Base-by-base conservation (phyloP, 2,888 invertebrate genomes). In the Drosophila vallismaia region DNA sequence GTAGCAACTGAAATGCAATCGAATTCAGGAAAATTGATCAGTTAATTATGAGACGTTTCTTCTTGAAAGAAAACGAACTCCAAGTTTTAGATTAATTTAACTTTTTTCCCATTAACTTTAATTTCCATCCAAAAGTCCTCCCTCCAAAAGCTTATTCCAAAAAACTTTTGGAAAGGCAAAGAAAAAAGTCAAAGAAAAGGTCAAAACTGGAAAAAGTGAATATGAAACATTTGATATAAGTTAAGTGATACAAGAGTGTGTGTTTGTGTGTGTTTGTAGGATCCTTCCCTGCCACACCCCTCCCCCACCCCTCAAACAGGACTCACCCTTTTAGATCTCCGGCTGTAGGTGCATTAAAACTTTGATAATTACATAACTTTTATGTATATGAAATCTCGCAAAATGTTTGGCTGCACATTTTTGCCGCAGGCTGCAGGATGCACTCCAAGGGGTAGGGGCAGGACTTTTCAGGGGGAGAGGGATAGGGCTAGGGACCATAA, bases 321-420 rank as follows among this genome's bases (percentile, higher is more conserved):
- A 48, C 19, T 31, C 31, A 48, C 28, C 38, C 53, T 46, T 44
- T 57, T 31, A 9, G 58, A 51, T 46, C 60, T 49, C 59, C 64
- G 69, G 58, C 67, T 46, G 63, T 55, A 71, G 84, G 62, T 73
- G 81, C 87, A 83, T 86, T 84, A 86, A 81, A 83, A 83, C 85
- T 84, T 84, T 85, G 87, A 84, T 84, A 84, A 84, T 84, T 84
- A 84, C 87, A 87, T 85, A 84, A 84, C 84, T 84, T 84, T 83
- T 74, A 62, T 62, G 33, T 45, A 57, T 44, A 46, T 55, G 46
- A 72, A 80, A 75, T 83, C 78, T 84, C 82, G 58, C 72, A 82
- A 86, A 79, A 64, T 81, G 82, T 85, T 79, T 83, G 80, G 80
- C 74, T 64, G 72, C 75, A 83, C 56, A 79, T 79, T 77, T 79